Percentiles rank a stretch among this genome's conserved stretches.
phyloP scores from a whole-genome alignment of 2,888 invertebrate species.

The Chloroclysta siterata region DNA sequence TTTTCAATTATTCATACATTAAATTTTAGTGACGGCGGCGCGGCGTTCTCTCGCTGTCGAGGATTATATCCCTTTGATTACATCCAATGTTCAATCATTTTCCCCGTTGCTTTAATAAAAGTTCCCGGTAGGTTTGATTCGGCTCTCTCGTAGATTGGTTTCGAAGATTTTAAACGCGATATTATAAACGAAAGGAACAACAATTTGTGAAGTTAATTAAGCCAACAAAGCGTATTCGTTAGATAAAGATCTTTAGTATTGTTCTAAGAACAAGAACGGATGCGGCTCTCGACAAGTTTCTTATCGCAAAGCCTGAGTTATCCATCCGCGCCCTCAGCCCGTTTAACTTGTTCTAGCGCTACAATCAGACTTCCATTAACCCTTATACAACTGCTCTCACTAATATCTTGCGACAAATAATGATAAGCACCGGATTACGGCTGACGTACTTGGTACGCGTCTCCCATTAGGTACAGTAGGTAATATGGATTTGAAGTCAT shows the following conservation, averaged over 20 bases:
- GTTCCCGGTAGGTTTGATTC: constrained; percentile 46
- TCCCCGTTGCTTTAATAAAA: constrained; percentile 54
- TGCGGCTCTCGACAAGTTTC: constrained; percentile 65
- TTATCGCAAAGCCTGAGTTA: constrained; percentile 68
- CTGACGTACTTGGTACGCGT: constrained; percentile 30
- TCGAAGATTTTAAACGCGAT: constrained; percentile 53
- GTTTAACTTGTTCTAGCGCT: constrained; percentile 50
- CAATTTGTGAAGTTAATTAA: constrained; percentile 76
- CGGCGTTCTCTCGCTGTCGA: constrained; percentile 49
- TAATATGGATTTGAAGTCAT: constrained; percentile 40
- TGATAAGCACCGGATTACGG: constrained; percentile 41
- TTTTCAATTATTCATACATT: constrained; percentile 80
- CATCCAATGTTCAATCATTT: constrained; percentile 62
- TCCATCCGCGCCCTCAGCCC: constrained; percentile 52
- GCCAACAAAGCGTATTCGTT: constrained; percentile 67
- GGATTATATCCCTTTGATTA: constrained; percentile 66
- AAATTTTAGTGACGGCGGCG: constrained; percentile 57
- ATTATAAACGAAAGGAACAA: constrained; percentile 58
- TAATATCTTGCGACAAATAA: constrained; percentile 44
- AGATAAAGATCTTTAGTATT: constrained; percentile 69
- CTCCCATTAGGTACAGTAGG: constrained; percentile 33
- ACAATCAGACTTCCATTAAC: constrained; percentile 51
- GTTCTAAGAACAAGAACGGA: constrained; percentile 64
- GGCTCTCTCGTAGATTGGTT: constrained; percentile 51
- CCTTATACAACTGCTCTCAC: constrained; percentile 49